Evolutionary conservation across 2,888 invertebrate genomes (phyloP), one percentile per base, ranked within the genome.

Genomic region (Diplazon laetatorius): DNA sequence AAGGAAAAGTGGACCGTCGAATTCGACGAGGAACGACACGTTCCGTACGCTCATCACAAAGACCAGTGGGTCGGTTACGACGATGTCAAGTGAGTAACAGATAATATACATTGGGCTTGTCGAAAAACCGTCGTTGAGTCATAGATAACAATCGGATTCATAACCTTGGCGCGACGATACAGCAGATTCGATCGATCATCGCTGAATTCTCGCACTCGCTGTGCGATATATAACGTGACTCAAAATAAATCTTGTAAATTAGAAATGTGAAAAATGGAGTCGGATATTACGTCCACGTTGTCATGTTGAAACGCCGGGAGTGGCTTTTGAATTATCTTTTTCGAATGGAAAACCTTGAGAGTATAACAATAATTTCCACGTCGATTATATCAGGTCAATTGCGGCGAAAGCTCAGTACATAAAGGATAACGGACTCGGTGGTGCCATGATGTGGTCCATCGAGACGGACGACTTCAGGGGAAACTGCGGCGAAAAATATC

Each of bases 391-490:
- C 88, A 94, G 91, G 86, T 92, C 25, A 77, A 90, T 83, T 91
- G 89, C 80, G 89, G 92, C 35, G 86, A 92, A 87, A 80, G 91
- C 65, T 73, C 89, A 69, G 81, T 92, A 70, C 86, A 74, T 85
- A 12, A 84, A 87, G 3, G 46, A 82, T 1, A 30, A 82, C 42
- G 86, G 85, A 35, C 86, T 94, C 66, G 92, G 92, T 68, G 96
- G 95, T 20, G 92, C 93, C 0, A 96, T 96, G 96, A 86, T 95
- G 0, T 97, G 96, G 96, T 95, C 95, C 50, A 92, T 96, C 9
- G 97, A 97, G 87, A 95, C 95, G 6, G 96, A 96, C 83, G 96
- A 96, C 85, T 95, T 95, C 84, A 91, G 87, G 12, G 95, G 94
- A 0, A 82, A 87, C 0, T 95, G 95, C 82, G 93, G 94, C 0